These are phyloP conservation scores for Macrophya annulata DNA, from an alignment of 2,888 invertebrate genomes.

Conservation along the genomic window DNA sequence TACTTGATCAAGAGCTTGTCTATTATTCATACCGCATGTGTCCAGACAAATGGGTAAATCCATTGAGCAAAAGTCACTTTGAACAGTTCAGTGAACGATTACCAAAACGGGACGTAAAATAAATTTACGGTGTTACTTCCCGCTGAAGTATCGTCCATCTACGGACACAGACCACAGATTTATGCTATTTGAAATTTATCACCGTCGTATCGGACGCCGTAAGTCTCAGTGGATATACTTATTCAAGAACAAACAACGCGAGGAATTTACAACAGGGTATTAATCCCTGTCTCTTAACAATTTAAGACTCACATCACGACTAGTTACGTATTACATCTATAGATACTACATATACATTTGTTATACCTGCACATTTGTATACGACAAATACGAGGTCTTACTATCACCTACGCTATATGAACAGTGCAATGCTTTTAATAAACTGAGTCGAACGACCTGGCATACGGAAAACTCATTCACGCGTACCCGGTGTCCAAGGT, in stretches of 20 bases:
- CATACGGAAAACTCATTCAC: conserved; percentile 8
- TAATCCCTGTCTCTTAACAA: conserved; percentile 32
- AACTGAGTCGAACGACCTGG: conserved; percentile 7
- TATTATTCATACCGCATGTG: not conserved
- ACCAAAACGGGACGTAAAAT: conserved; percentile 15
- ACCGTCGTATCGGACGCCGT: not conserved
- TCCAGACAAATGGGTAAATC: not conserved
- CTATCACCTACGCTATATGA: conserved; percentile 19
- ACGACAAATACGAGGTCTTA: not conserved
- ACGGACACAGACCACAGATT: not conserved
- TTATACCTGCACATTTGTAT: not conserved
- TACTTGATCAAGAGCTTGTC: not conserved
- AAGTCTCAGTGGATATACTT: not conserved
- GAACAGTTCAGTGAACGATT: conserved; percentile 17
- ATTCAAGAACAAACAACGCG: conserved; percentile 12
- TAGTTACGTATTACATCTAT: not conserved
- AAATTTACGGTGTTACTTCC: conserved; percentile 13
- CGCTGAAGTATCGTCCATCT: conserved; percentile 20
- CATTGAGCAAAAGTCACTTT: conserved; percentile 9
- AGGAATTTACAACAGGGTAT: conserved; percentile 13
- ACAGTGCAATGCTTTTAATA: not conserved
- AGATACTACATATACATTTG: not conserved
- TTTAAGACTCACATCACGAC: not conserved
- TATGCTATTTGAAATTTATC: conserved; percentile 21
- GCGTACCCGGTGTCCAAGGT: not conserved